Evolutionary conservation across 2,797 vertebrate genomes (phyloP), one percentile per base, ranked within the genome.

Genomic region (Danio jaintianensis): DNA sequence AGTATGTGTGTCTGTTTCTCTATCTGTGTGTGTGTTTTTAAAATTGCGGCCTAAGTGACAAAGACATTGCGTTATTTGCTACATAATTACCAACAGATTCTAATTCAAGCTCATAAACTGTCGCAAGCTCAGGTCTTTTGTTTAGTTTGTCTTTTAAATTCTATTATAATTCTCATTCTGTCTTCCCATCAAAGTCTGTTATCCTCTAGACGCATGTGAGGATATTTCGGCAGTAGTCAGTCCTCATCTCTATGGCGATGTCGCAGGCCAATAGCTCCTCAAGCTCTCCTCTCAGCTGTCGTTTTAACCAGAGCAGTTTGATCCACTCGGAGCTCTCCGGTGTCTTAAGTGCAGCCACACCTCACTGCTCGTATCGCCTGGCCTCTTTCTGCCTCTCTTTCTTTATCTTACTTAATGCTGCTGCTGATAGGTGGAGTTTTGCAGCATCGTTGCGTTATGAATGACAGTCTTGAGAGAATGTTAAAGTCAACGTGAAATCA

Each of bases 211-310:
- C 22, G 42, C 56, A 38, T 43, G 3, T 47, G 47, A 50, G 45
- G 40, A 53, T 70, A 42, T 16, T 10, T 45, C 40, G 75, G 55
- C 20, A 68, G 53, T 16, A 68, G 47, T 43, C 15, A 55, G 16
- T 42, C n/a, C 9, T 77, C 18, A 15, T 3, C 42, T 81, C 52
- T 15, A 43, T 15, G 7, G 48, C 59, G 22, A 18, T 69, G 62
- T 69, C n/a, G 22, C 43, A 45, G 20, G 45, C 62, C 22, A 7
- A 22, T 43, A 42, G 4, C 38, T 61, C 56, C 43, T 50, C 61
- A 38, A 64, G 11, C 55, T 45, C 56, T 43, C 40, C 13, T 69
- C 59, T 83, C 83, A 63, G 66, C 78, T 81, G 84, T 83, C 85
- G 11, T 63, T 55, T 83, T 66, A 42, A 52, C 58, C 81, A 78